These are phyloP conservation scores for Enteromius paludinosus DNA, from an alignment of 2,797 vertebrate genomes.

Conservation along the genomic window DNA sequence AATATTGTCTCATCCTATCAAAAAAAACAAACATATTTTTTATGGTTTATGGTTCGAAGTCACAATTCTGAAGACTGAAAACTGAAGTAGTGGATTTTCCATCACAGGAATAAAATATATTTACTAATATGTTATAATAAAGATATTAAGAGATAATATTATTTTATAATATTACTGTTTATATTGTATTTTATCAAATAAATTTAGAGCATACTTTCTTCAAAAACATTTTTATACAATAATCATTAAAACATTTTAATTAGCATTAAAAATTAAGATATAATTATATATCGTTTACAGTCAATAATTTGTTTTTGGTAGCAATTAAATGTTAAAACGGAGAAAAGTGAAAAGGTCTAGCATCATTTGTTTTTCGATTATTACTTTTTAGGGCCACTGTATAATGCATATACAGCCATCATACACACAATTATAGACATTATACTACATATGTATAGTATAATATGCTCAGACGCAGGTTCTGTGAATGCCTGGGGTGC, in stretches of 20 bases:
- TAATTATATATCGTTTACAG: background rate
- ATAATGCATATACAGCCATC: constrained; percentile 14
- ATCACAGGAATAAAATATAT: background rate
- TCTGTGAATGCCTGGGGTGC: constrained; percentile 3
- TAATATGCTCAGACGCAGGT: constrained; percentile 14
- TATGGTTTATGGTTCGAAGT: too few relatives aligned
- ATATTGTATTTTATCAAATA: background rate
- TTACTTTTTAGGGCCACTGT: constrained; percentile 17
- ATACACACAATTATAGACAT: constrained; percentile 5
- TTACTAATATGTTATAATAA: background rate
- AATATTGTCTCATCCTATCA: too few relatives aligned
- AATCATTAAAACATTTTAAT: too few relatives aligned
- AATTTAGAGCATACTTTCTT: background rate
- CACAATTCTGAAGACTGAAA: background rate
- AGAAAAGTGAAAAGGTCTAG: background rate
- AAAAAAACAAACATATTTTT: too few relatives aligned
- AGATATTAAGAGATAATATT: background rate
- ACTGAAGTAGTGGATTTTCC: background rate
- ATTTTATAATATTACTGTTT: background rate
- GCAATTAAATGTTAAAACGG: background rate
- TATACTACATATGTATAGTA: constrained; percentile 1
- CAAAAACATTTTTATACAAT: background rate
- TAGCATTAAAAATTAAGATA: too few relatives aligned
- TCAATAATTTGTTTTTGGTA: background rate
- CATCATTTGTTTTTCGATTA: background rate